Percentiles rank a stretch among this genome's conserved stretches.
Conservation (phyloP, 2,113 vertebrate species). For the Elephas maximus region DNA sequence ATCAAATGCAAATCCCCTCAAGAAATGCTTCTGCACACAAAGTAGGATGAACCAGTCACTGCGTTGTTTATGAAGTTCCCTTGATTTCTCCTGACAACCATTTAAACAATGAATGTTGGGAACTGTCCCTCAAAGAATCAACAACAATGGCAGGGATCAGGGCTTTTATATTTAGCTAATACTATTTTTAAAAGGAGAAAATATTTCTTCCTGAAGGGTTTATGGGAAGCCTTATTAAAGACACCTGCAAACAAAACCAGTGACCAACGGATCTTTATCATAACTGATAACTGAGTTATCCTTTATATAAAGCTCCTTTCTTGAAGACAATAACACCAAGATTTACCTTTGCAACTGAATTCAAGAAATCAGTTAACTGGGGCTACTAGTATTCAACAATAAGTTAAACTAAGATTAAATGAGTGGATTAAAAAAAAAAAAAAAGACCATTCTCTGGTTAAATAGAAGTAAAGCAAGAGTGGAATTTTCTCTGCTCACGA, state of each 20-base stretch:
- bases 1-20: slow-evolving; percentile 92
- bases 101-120: slow-evolving; percentile 98
- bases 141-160: slow-evolving; percentile 95
- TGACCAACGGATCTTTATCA: slow-evolving; percentile 94
- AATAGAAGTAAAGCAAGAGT: not conserved
- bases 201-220: slow-evolving; percentile 98
- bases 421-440: not conserved
- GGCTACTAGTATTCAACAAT: slow-evolving; percentile 36
- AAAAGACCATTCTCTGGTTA: not conserved
- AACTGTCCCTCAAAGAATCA: slow-evolving; percentile 94
- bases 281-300: slow-evolving; percentile 88
- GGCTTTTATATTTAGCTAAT: slow-evolving; percentile 94
- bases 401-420: slow-evolving; percentile 65
- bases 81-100: slow-evolving; percentile 99
- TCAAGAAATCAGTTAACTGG: slow-evolving; percentile 80
- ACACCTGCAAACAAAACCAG: slow-evolving; percentile 96
- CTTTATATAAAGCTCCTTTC: slow-evolving; percentile 83
- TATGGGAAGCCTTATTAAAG: slow-evolving; percentile 93
- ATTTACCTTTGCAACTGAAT: slow-evolving; percentile 62
- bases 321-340: slow-evolving; percentile 71
- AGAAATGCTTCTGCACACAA: slow-evolving; percentile 90
- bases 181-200: slow-evolving; percentile 93
- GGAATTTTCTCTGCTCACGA: slow-evolving; percentile 10
- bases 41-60: slow-evolving; percentile 94
- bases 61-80: slow-evolving; percentile 96